A percentile compares a stretch with the other conserved stretches of the same genome.
Evolutionary conservation across 23 tunicate species (phyloP).

Genomic region (Trididemnum clinides): DNA sequence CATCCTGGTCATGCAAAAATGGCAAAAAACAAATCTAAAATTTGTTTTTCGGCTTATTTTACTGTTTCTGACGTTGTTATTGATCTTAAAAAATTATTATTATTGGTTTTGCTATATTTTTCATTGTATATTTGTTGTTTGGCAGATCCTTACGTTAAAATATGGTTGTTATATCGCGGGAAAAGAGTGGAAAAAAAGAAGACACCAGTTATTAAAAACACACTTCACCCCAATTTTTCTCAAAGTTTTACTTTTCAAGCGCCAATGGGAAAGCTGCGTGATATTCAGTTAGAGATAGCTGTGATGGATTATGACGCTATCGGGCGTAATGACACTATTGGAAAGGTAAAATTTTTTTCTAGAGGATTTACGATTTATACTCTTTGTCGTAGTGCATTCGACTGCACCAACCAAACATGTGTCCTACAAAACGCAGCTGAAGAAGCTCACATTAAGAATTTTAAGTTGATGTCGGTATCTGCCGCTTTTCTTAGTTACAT

Average conservation of each 20-base stretch:
- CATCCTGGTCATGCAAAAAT: too few relatives aligned
- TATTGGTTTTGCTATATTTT: neutral
- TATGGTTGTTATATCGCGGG: conserved; percentile 83
- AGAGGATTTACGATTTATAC: too few relatives aligned
- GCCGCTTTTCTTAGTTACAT: too few relatives aligned
- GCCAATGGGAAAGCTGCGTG: conserved; percentile 84
- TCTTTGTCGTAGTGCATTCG: too few relatives aligned
- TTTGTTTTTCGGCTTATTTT: too few relatives aligned
- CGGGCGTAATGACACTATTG: conserved; percentile 97
- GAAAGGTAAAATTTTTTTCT: conserved; percentile 86
- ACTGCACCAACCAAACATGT: too few relatives aligned
- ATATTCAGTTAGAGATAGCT: conserved; percentile 87
- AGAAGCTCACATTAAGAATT: too few relatives aligned
- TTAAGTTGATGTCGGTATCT: too few relatives aligned
- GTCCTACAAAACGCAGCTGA: too few relatives aligned
- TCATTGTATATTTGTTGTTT: neutral
- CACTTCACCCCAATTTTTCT: conserved; percentile 75
- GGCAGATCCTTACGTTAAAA: conserved; percentile 93
- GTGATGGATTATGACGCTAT: conserved; percentile 93
- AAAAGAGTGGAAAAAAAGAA: conserved; percentile 89
- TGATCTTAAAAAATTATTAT: too few relatives aligned
- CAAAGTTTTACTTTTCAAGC: conserved; percentile 77
- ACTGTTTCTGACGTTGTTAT: too few relatives aligned
- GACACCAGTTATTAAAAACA: conserved; percentile 64
- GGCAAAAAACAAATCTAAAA: too few relatives aligned